These are phyloP conservation scores for Epizoanthus rinbou DNA, from an alignment of 92 coral and sea anemone species.

Conservation along the genomic window DNA sequence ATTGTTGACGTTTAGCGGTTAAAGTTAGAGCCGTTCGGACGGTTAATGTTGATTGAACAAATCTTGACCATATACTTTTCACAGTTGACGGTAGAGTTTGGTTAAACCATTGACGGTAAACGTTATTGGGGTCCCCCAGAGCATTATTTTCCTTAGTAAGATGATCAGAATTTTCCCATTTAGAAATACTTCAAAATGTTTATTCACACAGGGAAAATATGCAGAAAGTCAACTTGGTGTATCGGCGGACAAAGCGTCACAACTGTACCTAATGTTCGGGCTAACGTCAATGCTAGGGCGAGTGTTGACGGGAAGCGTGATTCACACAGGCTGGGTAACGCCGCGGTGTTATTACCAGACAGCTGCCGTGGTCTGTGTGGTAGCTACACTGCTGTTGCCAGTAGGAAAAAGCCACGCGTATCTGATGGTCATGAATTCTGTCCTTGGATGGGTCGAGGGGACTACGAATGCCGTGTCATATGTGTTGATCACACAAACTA, in stretches of 20 bases:
- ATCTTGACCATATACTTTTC: too few species aligned
- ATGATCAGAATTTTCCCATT: too few species aligned
- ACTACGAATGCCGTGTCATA: not conserved
- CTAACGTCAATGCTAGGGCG: not conserved
- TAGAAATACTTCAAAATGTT: too few species aligned
- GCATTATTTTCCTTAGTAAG: too few species aligned
- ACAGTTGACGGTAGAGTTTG: too few species aligned
- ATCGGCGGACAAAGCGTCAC: not conserved
- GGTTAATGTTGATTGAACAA: too few species aligned
- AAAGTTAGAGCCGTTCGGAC: too few species aligned
- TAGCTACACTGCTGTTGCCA: constrained; percentile 4
- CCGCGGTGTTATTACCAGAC: not conserved
- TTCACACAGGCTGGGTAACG: not conserved
- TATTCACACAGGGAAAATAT: not conserved
- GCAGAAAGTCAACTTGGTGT: constrained; percentile 17
- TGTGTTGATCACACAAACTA: not conserved
- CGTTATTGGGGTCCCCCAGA: too few species aligned
- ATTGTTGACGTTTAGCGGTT: too few species aligned
- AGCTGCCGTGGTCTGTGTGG: not conserved
- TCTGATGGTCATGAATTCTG: not conserved
- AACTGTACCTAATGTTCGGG: constrained; percentile 12
- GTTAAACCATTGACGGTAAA: too few species aligned
- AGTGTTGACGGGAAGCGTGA: not conserved
- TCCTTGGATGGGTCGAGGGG: constrained; percentile 13
- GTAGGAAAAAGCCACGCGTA: constrained; percentile 3